These are phyloP conservation scores for Sylvia atricapilla DNA, from an alignment of 2,113 vertebrate species.

Conservation along the genomic window DNA sequence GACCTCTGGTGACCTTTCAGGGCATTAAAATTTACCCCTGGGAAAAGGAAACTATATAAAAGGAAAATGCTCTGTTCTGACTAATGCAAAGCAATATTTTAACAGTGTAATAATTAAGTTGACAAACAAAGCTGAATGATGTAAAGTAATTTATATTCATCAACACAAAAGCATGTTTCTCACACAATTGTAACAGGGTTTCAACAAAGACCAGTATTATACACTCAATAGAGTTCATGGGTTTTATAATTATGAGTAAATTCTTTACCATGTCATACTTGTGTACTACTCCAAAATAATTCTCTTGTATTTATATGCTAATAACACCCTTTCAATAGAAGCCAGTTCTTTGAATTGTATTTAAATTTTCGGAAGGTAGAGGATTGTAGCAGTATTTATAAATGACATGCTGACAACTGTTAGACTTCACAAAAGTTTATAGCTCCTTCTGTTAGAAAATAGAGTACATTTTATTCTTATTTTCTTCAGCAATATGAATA, in stretches of 20 bases:
- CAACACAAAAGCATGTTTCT: slow-evolving; percentile 62
- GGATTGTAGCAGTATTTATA: slow-evolving; percentile 68
- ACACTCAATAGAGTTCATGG: slow-evolving; percentile 51
- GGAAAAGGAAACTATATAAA: slow-evolving; percentile 54
- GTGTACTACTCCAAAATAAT: slow-evolving; percentile 68
- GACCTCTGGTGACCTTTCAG: slow-evolving; percentile 69
- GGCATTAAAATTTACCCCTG: slow-evolving; percentile 65
- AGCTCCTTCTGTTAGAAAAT: slow-evolving; percentile 72
- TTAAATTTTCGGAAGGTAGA: slow-evolving; percentile 74
- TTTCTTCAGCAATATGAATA: slow-evolving; percentile 59
- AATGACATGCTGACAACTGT: slow-evolving; percentile 73
- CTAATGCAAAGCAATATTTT: slow-evolving; percentile 52
- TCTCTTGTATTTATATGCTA: slow-evolving; percentile 77
- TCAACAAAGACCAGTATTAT: slow-evolving; percentile 56
- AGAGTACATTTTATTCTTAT: slow-evolving; percentile 58
- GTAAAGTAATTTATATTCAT: slow-evolving; percentile 65
- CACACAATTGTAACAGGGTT: slow-evolving; percentile 35
- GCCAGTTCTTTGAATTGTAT: slow-evolving; percentile 71
- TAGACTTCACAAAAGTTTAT: slow-evolving; percentile 74
- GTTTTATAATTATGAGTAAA: slow-evolving; percentile 75
- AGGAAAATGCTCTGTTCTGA: slow-evolving; percentile 41
- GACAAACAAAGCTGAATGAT: slow-evolving; percentile 62
- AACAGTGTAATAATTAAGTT: slow-evolving; percentile 52
- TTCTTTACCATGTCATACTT: slow-evolving; percentile 64
- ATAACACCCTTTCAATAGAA: slow-evolving; percentile 67